Percentiles rank a stretch among this genome's conserved stretches.
Conservation (phyloP, 2,113 vertebrate species). For the Ia io region DNA sequence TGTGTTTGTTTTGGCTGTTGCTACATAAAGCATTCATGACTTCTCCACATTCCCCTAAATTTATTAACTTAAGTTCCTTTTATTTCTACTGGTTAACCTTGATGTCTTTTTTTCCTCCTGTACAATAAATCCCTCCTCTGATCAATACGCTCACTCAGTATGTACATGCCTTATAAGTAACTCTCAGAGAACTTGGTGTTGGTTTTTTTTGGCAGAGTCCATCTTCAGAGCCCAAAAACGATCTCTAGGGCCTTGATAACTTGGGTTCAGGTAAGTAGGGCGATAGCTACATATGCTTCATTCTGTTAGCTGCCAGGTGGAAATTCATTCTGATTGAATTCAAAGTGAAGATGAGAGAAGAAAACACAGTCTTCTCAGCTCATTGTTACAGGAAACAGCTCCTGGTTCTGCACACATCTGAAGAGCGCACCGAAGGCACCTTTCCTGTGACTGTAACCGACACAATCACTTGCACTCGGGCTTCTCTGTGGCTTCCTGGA, state of each 20-base stretch:
- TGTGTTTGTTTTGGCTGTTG: neutral
- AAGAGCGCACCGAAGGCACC: neutral
- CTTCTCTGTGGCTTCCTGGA: slow-evolving; percentile 24
- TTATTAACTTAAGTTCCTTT: slow-evolving; percentile 28
- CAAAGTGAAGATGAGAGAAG: neutral
- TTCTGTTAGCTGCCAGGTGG: neutral
- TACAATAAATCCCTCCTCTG: neutral
- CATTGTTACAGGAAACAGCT: neutral
- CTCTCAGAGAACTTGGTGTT: neutral
- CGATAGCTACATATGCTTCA: neutral
- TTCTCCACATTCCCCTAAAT: neutral
- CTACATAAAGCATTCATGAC: neutral
- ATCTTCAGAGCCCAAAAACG: neutral
- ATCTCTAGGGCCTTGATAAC: neutral
- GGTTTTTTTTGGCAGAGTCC: neutral
- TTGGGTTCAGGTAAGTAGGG: slow-evolving; percentile 10
- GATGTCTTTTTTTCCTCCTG: neutral
- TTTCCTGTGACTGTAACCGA: slow-evolving; percentile 5
- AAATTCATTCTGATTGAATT: neutral
- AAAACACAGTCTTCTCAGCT: neutral
- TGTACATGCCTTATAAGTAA: neutral
- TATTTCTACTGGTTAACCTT: slow-evolving; percentile 20
- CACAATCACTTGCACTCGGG: neutral
- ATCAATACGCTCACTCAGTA: neutral
- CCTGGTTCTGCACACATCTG: neutral